Conservation (phyloP, 2,888 invertebrate genomes). For the Epistrophe eligans region DNA sequence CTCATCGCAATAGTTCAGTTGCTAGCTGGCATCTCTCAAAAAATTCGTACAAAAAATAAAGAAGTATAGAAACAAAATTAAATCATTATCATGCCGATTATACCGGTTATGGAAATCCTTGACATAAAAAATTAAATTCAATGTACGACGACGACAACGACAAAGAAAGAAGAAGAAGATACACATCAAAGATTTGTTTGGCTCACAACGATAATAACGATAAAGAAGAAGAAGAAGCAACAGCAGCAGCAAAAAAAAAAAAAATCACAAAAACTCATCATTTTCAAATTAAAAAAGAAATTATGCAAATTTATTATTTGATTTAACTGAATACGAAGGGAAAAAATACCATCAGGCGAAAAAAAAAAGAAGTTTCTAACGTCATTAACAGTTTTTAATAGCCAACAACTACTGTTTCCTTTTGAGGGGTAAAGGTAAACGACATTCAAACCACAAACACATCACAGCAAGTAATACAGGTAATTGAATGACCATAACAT, state of each 20-base stretch:
- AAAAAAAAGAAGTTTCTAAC: constrained; percentile 46
- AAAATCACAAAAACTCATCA: constrained; percentile 32
- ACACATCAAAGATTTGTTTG: constrained; percentile 23
- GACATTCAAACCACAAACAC: constrained; percentile 22
- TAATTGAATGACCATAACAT: constrained; percentile 68
- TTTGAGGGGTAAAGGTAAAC: constrained; percentile 64
- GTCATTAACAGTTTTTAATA: constrained; percentile 46
- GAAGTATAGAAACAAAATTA: constrained; percentile 51
- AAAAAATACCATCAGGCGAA: not conserved
- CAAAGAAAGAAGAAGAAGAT: constrained; percentile 18
- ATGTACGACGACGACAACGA: constrained; percentile 31
- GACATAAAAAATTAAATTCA: constrained; percentile 80
- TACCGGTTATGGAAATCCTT: constrained; percentile 83
- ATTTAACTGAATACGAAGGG: not conserved
- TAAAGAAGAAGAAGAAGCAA: constrained; percentile 15
- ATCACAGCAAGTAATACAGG: constrained; percentile 30
- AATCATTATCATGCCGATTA: constrained; percentile 74
- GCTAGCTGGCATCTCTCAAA: constrained; percentile 28
- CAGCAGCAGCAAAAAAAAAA: too few relatives aligned
- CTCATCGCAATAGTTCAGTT: constrained; percentile 9
- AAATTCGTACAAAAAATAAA: not conserved
- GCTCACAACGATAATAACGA: constrained; percentile 1
- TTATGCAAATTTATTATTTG: constrained; percentile 57
- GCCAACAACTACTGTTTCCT: constrained; percentile 2
- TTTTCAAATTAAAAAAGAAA: constrained; percentile 61